Evolutionary conservation across 2,888 invertebrate species (phyloP), one percentile per base, ranked within the genome.

Genomic region (Yponomeuta cagnagella): DNA sequence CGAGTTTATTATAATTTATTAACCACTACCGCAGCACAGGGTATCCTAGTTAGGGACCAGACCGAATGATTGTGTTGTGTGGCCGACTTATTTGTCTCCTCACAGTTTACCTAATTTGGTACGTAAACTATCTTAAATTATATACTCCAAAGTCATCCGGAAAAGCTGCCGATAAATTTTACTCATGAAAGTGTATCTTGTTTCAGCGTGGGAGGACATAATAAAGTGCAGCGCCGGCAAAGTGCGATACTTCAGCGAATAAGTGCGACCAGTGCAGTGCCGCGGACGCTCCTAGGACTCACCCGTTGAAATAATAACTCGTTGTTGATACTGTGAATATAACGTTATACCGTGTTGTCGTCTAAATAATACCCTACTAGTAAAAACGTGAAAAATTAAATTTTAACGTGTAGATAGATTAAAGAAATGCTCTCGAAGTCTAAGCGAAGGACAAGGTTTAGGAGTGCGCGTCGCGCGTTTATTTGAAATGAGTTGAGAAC

Each of bases 181-280:
- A 43, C 43, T 43, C 43, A 43, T 43, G 43, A 5, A 43, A 43
- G 43, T 43, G 43, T 77, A 76, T 76, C 73, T 76, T 77, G 75
- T 93, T 92, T 70, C 93, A 96, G 96, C 96, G 72, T 96, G 96
- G 96, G 95, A 95, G 77, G 96, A 95, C 79, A 93, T 95, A 79
- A 86, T 95, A 81, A 93, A 93, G 69, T 89, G 90, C 79, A 87
- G 87, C 74, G 79, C 80, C 72, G 87, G 88, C 79, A 92, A 92
- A 77, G 88, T 88, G 80, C 87, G 87, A 72, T 93, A 93, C 82
- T 93, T 80, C 82, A 88, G 82, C 82, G 92, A 92, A 81, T 90
- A 70, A 52, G 15, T 58, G 52, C 48, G 70, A 43, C 31, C 31
- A 63, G 64, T 64, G 48, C 37, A 64, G 48, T 70, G 69, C 52